Base-by-base conservation (phyloP, 2,113 vertebrate genomes). In the Sinocyclocheilus maitianheensis region DNA sequence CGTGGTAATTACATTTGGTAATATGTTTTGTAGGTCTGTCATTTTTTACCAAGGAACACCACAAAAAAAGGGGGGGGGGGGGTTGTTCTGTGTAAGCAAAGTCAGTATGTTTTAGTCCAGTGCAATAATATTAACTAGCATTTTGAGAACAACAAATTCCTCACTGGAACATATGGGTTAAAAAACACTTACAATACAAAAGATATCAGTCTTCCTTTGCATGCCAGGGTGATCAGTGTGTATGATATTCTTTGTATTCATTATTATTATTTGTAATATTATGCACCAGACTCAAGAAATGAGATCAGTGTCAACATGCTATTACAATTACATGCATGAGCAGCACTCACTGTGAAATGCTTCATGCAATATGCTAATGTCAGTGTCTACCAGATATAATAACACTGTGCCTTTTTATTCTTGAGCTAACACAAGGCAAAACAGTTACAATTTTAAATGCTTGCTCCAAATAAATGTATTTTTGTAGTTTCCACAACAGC, bases 261-360 rank as follows among this genome's bases (percentile, higher is more conserved):
- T 40, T 79, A 30, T 40, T 40, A 48, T 79, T 79, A 40, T 62
- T 81, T 48, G 37, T 46, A 46, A 65, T 46, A 65, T 18, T 26
- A 65, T 48, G 60, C 79, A 30, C 60, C n/a, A 12, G 1, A 40
- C 22, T 81, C 13, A 65, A 43, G 40, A 65, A 65, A 48, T 81
- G 40, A 81, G 79, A 18, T 67, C 16, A 11, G n/a, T 67, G 79
- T 48, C 37, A 81, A 80, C 40, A 63, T 24, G 37, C 55, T 67
- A 74, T 86, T 81, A 30, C 37, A 81, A 81, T 85, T 71, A 77
- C 24, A 60, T 63, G 67, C 77, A 62, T 81, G 63, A 55, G n/a
- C 40, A 51, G 65, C 40, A 53, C 46, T 13, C 79, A 81, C n/a
- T 81, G 30, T 43, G 22, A 34, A 75, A 77, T 34, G 11, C 18